phyloP scores from a whole-genome alignment of 2,888 invertebrate species.

The Apoda limacodes region DNA sequence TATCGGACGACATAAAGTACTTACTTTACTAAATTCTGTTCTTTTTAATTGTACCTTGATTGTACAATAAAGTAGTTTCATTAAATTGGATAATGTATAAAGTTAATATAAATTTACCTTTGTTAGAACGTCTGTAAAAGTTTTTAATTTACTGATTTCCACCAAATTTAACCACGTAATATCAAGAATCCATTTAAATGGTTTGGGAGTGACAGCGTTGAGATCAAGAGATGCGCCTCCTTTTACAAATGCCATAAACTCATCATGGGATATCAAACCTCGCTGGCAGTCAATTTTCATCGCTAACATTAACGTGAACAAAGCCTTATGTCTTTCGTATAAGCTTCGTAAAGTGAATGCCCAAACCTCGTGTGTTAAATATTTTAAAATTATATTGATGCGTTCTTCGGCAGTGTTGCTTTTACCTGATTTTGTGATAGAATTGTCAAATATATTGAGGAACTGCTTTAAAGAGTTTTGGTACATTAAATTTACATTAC shows the following conservation, averaged over 20 bases:
- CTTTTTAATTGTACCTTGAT: too few relatives aligned
- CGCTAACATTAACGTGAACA: slow-evolving; percentile 94
- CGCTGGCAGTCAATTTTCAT: slow-evolving; percentile 94
- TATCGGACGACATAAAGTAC: too few relatives aligned
- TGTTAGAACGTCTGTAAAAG: slow-evolving; percentile 82
- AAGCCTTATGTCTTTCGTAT: slow-evolving; percentile 92
- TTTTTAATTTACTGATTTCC: slow-evolving; percentile 87
- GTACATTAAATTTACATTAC: slow-evolving; percentile 96
- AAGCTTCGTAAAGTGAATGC: slow-evolving; percentile 91
- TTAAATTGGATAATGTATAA: too few relatives aligned
- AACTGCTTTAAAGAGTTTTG: slow-evolving; percentile 97
- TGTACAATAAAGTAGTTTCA: too few relatives aligned
- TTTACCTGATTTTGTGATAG: slow-evolving; percentile 91
- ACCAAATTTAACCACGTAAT: slow-evolving; percentile 97
- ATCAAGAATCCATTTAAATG: slow-evolving; percentile 94
- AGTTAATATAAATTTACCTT: too few relatives aligned
- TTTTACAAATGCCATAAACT: slow-evolving; percentile 96
- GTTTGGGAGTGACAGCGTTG: slow-evolving; percentile 92
- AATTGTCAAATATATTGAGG: slow-evolving; percentile 91
- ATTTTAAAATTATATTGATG: slow-evolving; percentile 88
- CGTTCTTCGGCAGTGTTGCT: slow-evolving; percentile 87
- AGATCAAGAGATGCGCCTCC: slow-evolving; percentile 95
- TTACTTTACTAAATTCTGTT: too few relatives aligned
- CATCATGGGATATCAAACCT: slow-evolving; percentile 84
- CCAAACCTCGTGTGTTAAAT: slow-evolving; percentile 93